phyloP scores from a whole-genome alignment of 2,113 vertebrate genomes.

The Xyliphius kryptos region DNA sequence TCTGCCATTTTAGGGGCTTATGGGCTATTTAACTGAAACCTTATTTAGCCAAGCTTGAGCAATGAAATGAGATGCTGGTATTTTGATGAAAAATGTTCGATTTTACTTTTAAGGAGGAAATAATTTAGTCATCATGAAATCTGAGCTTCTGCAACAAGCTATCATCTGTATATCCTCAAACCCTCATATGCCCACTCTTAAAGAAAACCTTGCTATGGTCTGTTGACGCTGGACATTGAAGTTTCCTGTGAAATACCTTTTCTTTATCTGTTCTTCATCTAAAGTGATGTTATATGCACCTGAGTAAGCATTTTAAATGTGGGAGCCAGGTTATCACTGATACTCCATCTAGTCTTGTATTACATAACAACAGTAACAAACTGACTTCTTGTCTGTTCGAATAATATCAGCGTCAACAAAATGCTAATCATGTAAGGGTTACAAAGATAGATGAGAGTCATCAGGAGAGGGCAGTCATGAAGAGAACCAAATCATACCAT shows the following conservation, averaged over 20 bases:
- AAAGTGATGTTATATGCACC: conserved; percentile 12
- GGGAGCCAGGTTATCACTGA: no score
- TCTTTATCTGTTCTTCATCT: conserved; percentile 25
- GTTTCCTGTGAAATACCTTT: conserved; percentile 19
- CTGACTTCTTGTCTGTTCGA: no score
- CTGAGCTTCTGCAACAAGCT: no score
- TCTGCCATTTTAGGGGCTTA: conserved; percentile 42
- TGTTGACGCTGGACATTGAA: conserved; percentile 11
- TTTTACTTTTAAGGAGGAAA: conserved; percentile 37
- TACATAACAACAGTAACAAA: no score
- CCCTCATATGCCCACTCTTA: neutral
- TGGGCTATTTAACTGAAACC: conserved; percentile 36
- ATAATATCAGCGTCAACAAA: neutral
- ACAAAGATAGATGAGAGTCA: no score
- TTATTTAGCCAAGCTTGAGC: conserved; percentile 37
- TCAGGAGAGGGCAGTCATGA: no score
- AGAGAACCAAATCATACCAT: no score
- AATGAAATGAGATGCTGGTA: conserved; percentile 39
- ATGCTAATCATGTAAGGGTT: no score
- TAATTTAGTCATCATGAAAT: conserved; percentile 28
- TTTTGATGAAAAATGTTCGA: conserved; percentile 33
- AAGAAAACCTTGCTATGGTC: conserved; percentile 6
- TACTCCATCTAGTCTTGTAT: no score
- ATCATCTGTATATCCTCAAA: neutral
- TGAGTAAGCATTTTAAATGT: no score